Conservation (phyloP, 2,113 vertebrate species). For the Polypterus senegalus region DNA sequence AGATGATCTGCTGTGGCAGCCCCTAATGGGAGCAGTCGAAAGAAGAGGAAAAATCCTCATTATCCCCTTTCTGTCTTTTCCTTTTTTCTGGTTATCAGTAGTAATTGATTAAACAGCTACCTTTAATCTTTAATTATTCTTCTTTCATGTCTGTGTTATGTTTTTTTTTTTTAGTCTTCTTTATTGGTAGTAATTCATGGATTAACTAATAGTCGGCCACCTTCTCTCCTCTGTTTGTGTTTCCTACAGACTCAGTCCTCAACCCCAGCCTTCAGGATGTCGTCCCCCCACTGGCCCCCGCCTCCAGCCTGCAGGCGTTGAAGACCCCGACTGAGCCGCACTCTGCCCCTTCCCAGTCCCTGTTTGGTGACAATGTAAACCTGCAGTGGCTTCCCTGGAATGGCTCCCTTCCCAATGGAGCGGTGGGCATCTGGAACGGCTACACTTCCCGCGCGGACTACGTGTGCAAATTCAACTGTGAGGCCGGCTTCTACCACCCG, state of each 20-base stretch:
- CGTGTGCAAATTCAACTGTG: conserved; percentile 44
- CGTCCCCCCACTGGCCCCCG: conserved; percentile 22
- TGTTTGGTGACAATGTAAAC: conserved; percentile 43
- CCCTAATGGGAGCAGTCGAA: too few species aligned
- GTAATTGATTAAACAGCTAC: too few species aligned
- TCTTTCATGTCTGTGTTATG: too few species aligned
- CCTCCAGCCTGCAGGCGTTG: conserved; percentile 10
- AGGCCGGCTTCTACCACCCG: conserved; percentile 49
- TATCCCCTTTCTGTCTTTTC: too few species aligned
- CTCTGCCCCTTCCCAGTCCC: conserved; percentile 13
- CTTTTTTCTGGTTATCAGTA: too few species aligned
- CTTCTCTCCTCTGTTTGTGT: too few species aligned
- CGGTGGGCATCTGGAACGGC: conserved; percentile 46
- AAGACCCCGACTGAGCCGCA: conserved; percentile 23
- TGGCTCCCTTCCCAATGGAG: conserved; percentile 37
- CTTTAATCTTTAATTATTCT: too few species aligned
- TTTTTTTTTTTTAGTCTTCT: too few species aligned
- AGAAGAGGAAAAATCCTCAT: too few species aligned
- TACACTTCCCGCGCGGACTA: conserved; percentile 46
- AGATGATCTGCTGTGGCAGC: too few species aligned
- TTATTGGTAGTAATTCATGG: too few species aligned
- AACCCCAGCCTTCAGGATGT: conserved; percentile 34
- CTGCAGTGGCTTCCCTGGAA: conserved; percentile 44
- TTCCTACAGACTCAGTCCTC: conserved; percentile 29
- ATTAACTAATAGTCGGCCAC: too few species aligned